These are phyloP conservation scores for Cecidostiba fungosa DNA, from an alignment of 2,888 invertebrate genomes.

Conservation along the genomic window DNA sequence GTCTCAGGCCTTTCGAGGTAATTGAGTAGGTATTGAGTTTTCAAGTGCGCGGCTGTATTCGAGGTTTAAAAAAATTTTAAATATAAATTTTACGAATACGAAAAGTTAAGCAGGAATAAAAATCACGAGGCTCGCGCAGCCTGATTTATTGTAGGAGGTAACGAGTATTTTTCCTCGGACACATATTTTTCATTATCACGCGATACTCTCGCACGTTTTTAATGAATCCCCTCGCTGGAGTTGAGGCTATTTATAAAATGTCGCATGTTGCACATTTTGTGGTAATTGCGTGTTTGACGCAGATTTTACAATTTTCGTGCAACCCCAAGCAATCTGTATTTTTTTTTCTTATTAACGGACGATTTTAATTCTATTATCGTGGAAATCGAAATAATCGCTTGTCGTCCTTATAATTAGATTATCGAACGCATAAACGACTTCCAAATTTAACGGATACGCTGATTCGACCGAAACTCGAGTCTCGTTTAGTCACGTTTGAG, in stretches of 20 bases:
- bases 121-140: constrained; percentile 18
- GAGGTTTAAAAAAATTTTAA: neutral
- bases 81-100: neutral
- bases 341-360: neutral
- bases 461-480: neutral
- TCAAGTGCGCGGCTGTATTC: neutral
- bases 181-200: constrained; percentile 53
- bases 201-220: constrained; percentile 24
- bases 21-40: neutral
- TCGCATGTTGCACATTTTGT: constrained; percentile 41
- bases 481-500: neutral
- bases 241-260: constrained; percentile 41
- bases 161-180: constrained; percentile 31
- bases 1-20: neutral
- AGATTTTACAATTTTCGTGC: neutral
- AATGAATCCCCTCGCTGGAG: constrained; percentile 19
- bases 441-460: neutral
- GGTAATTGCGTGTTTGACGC: constrained; percentile 18
- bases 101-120: constrained; percentile 9
- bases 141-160: constrained; percentile 42
- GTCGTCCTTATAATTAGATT: neutral
- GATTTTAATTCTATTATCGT: neutral
- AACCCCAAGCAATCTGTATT: no score
- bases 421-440: neutral
- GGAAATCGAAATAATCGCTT: neutral